Base-by-base conservation (phyloP, 1,140 invertebrate species). In the Aricia agestis region DNA sequence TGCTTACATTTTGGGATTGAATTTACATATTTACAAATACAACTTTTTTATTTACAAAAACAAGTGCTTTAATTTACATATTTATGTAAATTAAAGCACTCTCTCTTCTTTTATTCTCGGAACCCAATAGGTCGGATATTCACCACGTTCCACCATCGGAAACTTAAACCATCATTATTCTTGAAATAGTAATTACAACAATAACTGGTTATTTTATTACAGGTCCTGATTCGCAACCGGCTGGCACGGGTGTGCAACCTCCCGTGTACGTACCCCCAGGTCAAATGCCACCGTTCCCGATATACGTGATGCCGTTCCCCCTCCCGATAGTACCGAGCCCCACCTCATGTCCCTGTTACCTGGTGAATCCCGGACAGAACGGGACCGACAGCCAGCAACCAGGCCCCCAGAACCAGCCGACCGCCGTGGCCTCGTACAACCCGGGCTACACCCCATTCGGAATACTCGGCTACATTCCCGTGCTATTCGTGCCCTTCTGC, bases 401-500 rank as follows among this genome's bases (percentile, higher is more conserved):
- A 19, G 18, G 19, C 1, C 59, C 59, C 32, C 68, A 69, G 31
- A 69, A 32, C 32, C 36, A 32, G 13, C 68, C 15, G 18, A 41
- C 9, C 31, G 58, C 58, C 41, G 61, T 59, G 17, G 59, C 59
- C 18, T 63, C 59, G 2, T 71, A 76, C 9, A 76, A 79, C 66
- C 79, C 77, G 74, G 77, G 69, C 9, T 86, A 91, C 52, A 72
- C 83, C 25, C 87, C 92, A 0, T 90, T 90, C 63, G 92, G 91
- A 17, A 86, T 93, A 5, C 88, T 94, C 36, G 94, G 93, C 59
- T 94, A 93, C 74, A 88, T 94, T 36, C 94, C 94, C 4, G 93
- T 94, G 7, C 86, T 94, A 2, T 94, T 94, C 73, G 90, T 93
- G 66, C 94, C 94, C 1, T 93, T 92, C 75, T 94, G 94, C 77